A percentile compares a stretch with the other conserved stretches of the same genome.
Evolutionary conservation across 2,797 vertebrate genomes (phyloP).

Genomic region (Diceros bicornis): DNA sequence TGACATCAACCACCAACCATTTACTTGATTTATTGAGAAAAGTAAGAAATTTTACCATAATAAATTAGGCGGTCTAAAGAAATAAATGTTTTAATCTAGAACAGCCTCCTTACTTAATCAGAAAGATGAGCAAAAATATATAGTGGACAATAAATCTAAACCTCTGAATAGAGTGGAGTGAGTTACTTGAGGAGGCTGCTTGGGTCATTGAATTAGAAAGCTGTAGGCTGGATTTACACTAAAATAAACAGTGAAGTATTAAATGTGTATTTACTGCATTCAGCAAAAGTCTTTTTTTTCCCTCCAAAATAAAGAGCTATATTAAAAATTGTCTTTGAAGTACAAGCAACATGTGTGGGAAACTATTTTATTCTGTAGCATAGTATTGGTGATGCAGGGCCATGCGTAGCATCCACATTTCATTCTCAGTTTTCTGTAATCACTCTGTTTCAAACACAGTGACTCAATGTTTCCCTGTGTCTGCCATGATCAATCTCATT

Average conservation of each 20-base stretch:
- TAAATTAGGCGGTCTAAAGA: constrained; percentile 24
- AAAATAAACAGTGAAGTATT: background rate
- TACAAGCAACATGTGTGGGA: background rate
- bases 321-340: background rate
- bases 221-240: background rate
- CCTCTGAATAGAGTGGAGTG: background rate
- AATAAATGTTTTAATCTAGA: background rate
- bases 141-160: background rate
- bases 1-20: background rate
- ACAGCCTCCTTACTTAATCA: constrained; percentile 42
- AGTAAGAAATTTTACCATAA: background rate
- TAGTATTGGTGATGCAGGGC: background rate
- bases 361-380: background rate
- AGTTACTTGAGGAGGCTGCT: background rate
- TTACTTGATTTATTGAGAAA: background rate
- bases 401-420: background rate
- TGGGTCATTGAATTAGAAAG: background rate
- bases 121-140: background rate
- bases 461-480: background rate
- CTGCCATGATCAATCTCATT: background rate
- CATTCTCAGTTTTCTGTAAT: background rate
- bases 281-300: background rate
- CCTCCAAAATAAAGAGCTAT: background rate
- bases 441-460: background rate
- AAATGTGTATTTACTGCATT: background rate